Percentiles rank a stretch among this genome's conserved stretches.
Evolutionary conservation across 2,888 invertebrate genomes (phyloP).

Genomic region (Dyspetes luteomarginatus): DNA sequence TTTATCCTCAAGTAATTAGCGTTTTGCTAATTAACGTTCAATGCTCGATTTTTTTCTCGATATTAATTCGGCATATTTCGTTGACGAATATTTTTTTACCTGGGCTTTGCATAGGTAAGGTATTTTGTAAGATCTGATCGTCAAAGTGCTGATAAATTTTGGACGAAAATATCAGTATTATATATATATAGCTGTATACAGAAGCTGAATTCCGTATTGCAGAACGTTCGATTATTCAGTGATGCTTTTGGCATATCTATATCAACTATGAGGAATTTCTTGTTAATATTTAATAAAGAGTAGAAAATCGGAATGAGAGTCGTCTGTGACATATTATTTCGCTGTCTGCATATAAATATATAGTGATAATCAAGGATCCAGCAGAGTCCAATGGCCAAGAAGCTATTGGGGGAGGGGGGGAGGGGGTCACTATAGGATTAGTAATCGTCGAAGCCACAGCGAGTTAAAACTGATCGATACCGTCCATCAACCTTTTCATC

Average conservation of each 20-base stretch:
- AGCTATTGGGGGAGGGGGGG: not conserved
- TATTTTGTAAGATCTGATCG: no score
- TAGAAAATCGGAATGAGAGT: constrained; percentile 16
- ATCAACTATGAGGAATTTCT: not conserved
- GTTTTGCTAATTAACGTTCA: not conserved
- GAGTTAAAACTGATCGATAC: constrained; percentile 35
- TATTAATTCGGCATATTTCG: not conserved
- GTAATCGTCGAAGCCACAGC: constrained; percentile 25
- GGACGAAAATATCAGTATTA: no score
- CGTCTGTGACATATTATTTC: constrained; percentile 18
- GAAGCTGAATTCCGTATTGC: not conserved
- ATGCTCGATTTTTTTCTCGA: not conserved
- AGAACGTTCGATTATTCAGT: no score
- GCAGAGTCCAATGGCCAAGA: constrained; percentile 41
- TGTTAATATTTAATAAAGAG: constrained; percentile 45
- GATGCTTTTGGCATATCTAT: not conserved
- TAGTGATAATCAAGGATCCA: not conserved
- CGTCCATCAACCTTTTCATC: constrained; percentile 21
- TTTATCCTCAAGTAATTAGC: constrained; percentile 12
- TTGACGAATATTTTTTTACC: not conserved
- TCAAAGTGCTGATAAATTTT: no score
- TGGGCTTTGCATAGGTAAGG: no score
- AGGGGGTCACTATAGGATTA: constrained; percentile 15
- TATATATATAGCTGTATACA: no score
- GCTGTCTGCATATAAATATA: constrained; percentile 21